phyloP scores from a whole-genome alignment of 23 tunicate species.

The Aplidium turbinatum region DNA sequence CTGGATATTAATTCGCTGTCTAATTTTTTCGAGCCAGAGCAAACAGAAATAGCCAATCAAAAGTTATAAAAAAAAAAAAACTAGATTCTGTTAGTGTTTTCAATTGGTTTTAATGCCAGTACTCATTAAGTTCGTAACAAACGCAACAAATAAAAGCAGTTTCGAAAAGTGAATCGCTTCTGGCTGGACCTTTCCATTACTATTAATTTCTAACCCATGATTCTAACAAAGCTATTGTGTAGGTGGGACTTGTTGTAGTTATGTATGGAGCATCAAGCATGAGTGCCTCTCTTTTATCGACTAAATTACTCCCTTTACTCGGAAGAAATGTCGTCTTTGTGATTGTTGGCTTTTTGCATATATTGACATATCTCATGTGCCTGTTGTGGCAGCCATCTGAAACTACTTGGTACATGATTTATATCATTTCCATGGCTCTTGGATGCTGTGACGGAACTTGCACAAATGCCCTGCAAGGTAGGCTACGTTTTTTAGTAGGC shows the following conservation, averaged over 20 bases:
- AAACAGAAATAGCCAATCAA: too few species aligned
- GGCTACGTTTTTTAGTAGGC: background rate
- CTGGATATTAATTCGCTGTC: too few species aligned
- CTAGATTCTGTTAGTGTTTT: too few species aligned
- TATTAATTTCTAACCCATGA: too few species aligned
- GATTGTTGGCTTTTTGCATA: constrained; percentile 16
- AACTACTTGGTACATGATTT: constrained; percentile 14
- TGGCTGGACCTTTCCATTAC: too few species aligned
- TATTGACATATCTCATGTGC: background rate
- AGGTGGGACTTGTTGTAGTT: constrained; percentile 49
- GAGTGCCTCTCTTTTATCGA: constrained; percentile 21
- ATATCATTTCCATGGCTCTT: constrained; percentile 17
- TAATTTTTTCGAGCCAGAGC: too few species aligned
- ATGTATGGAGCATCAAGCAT: constrained; percentile 48
- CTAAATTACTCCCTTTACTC: constrained; percentile 42
- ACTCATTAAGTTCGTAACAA: too few species aligned
- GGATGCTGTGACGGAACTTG: constrained; percentile 67
- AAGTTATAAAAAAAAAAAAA: too few species aligned
- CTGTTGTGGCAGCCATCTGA: constrained; percentile 30
- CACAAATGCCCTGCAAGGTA: constrained; percentile 55
- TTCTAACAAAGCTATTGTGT: background rate
- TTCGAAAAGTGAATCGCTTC: too few species aligned
- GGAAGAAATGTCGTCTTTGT: constrained; percentile 44
- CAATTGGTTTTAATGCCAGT: too few species aligned
- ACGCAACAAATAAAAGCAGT: too few species aligned